Percentiles rank a stretch among this genome's conserved stretches.
These are phyloP conservation scores for Anneissia japonica DNA, from an alignment of 35 echinoderm and acorn worm genomes.

Conservation along the genomic window DNA sequence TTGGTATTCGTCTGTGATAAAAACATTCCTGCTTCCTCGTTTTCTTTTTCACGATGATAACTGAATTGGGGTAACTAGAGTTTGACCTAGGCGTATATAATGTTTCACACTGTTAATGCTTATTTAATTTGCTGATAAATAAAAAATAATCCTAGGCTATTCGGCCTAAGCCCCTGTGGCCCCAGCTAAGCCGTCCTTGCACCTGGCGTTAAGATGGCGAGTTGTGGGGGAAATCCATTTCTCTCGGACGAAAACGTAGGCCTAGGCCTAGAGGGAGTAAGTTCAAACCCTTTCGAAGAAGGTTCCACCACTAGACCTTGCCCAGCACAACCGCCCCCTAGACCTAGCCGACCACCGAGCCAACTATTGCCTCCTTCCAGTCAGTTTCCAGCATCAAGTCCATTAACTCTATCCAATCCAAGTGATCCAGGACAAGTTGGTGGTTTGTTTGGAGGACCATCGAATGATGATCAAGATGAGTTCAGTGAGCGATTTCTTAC, in stretches of 20 bases:
- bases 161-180: no score
- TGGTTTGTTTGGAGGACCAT: neutral
- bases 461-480: neutral
- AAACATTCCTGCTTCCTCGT: no score
- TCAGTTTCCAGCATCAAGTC: neutral
- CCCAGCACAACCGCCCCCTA: neutral
- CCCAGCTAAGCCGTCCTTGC: no score
- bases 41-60: no score
- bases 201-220: neutral
- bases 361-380: neutral
- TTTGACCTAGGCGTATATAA: no score
- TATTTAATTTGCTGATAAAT: no score
- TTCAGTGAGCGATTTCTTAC: conserved; percentile 20
- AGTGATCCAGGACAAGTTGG: neutral
- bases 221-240: neutral
- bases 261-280: neutral
- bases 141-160: no score
- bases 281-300: neutral
- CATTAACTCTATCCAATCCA: neutral
- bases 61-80: no score
- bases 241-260: neutral
- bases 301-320: neutral
- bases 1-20: no score
- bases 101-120: no score
- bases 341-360: neutral